Conservation (phyloP, 2,113 vertebrate genomes). For the Saccopteryx bilineata region DNA sequence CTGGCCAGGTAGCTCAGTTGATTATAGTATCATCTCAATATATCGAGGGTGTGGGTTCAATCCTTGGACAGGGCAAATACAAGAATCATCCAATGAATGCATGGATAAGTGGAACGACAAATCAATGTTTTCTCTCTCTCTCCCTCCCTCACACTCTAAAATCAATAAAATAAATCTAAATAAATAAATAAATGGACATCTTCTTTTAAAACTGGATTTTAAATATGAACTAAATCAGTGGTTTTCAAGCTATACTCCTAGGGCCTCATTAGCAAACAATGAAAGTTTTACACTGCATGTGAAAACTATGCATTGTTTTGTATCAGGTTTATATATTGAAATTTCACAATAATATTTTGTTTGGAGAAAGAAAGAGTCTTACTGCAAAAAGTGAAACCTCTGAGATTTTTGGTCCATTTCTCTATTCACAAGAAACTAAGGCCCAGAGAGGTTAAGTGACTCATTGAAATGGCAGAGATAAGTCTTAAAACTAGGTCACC, state of each 20-base stretch:
- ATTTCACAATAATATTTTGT: background rate
- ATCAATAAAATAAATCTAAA: no score
- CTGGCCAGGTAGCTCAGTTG: no score
- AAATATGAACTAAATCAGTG: background rate
- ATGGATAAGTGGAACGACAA: no score
- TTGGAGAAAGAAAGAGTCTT: background rate
- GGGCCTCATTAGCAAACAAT: background rate
- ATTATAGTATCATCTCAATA: no score
- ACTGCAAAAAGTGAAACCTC: background rate
- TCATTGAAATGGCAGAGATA: background rate
- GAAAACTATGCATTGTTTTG: background rate
- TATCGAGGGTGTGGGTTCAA: no score
- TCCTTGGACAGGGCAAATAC: no score
- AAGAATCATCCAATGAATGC: no score
- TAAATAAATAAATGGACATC: background rate
- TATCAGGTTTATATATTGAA: background rate
- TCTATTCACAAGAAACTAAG: background rate
- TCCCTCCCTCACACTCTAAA: no score
- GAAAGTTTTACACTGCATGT: background rate
- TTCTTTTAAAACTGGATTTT: background rate
- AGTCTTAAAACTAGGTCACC: background rate
- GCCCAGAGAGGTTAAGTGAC: background rate
- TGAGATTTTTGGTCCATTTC: constrained; percentile 5
- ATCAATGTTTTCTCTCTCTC: no score
- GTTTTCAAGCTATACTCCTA: background rate